A percentile compares a stretch with the other conserved stretches of the same genome.
Evolutionary conservation across 2,797 vertebrate species (phyloP).

Genomic region (Scolopax bukidnonensis): DNA sequence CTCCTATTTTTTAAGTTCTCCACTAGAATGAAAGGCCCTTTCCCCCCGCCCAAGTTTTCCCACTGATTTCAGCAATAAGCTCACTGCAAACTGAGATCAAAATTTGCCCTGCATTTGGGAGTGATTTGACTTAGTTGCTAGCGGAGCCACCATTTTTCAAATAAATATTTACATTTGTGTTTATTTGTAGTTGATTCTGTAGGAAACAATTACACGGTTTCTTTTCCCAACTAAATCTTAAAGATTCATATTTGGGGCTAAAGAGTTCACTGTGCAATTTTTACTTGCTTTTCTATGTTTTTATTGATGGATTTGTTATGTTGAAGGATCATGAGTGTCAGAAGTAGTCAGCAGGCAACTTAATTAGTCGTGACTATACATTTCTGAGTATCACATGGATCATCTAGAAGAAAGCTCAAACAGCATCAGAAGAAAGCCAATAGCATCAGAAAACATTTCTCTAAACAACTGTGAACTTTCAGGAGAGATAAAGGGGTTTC

Average conservation of each 20-base stretch:
- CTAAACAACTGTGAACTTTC: not conserved
- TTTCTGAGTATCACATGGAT: slow-evolving; percentile 41
- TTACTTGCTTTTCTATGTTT: slow-evolving; percentile 34
- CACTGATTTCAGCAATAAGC: not conserved
- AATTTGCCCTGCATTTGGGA: not conserved
- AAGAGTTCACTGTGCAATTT: slow-evolving; percentile 20
- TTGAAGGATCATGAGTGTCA: slow-evolving; percentile 30
- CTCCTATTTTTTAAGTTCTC: not conserved
- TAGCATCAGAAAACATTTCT: slow-evolving; percentile 23
- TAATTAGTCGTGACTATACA: slow-evolving; percentile 39
- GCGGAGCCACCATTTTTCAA: not conserved
- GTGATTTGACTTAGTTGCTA: not conserved
- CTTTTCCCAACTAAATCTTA: slow-evolving; percentile 30
- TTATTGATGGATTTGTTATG: slow-evolving; percentile 25
- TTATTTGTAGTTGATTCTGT: not conserved
- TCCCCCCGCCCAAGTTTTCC: not conserved
- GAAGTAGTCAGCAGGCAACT: slow-evolving; percentile 26
- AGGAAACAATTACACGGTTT: slow-evolving; percentile 18
- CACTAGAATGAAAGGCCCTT: not conserved
- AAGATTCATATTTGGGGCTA: slow-evolving; percentile 11
- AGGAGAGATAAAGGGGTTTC: slow-evolving; percentile 21
- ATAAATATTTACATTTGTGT: slow-evolving; percentile 28
- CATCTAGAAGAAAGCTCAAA: not conserved
- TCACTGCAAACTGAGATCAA: not conserved
- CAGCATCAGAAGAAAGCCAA: slow-evolving; percentile 15